Percentiles rank a stretch among this genome's conserved stretches.
Evolutionary conservation across 92 coral and sea anemone genomes (phyloP).

Genomic region (Anthopleura xanthogrammica): DNA sequence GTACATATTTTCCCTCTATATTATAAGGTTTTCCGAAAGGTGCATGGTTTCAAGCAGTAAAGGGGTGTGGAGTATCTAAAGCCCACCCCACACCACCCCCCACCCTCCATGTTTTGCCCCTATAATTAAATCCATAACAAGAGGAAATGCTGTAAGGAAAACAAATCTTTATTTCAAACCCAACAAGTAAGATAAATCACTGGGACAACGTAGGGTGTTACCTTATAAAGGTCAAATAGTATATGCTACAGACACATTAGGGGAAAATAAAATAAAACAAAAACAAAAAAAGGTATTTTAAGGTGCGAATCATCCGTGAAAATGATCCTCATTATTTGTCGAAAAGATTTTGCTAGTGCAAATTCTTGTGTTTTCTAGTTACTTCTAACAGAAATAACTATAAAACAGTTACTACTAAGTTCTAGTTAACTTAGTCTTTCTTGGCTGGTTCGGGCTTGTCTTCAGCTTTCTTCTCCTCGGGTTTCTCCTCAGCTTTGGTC

Average conservation of each 20-base stretch:
- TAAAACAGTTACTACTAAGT: neutral
- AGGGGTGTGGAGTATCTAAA: no score
- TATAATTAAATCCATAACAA: neutral
- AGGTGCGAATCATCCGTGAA: neutral
- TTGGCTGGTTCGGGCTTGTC: constrained; percentile 39
- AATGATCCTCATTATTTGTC: neutral
- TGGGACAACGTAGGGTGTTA: neutral
- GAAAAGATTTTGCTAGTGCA: neutral
- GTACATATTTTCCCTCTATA: no score
- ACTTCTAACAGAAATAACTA: neutral
- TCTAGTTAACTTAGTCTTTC: constrained; percentile 26
- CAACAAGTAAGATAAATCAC: neutral
- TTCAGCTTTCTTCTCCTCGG: constrained; percentile 35
- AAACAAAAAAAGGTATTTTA: neutral
- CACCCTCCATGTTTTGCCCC: neutral
- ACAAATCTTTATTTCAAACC: constrained; percentile 16
- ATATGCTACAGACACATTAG: neutral
- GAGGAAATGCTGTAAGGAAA: constrained; percentile 24
- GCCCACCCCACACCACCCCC: no score
- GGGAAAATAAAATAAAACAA: neutral
- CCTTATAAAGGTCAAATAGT: constrained; percentile 25
- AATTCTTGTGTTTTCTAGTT: neutral
- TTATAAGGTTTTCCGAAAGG: no score
- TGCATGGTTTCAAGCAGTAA: no score
- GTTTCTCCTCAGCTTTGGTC: constrained; percentile 20